phyloP scores from a whole-genome alignment of 2,797 vertebrate species.

The Pogoniulus pusillus region DNA sequence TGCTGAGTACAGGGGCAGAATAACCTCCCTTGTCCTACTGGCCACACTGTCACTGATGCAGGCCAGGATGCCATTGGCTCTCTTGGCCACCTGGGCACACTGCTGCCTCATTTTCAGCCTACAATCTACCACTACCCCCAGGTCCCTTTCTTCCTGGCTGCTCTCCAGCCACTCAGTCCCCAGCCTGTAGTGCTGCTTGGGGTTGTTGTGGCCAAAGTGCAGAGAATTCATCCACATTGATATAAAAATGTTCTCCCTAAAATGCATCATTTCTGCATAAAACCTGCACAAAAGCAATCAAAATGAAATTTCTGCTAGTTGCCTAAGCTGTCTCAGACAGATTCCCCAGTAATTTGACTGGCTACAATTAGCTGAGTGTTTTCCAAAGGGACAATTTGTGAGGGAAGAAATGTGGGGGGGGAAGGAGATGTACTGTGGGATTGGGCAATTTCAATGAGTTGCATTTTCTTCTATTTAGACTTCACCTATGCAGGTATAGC shows the following conservation, averaged over 20 bases:
- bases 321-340: neutral
- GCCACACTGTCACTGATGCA: no score
- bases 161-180: no score
- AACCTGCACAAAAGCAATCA: slow-evolving; percentile 4
- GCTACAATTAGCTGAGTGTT: neutral
- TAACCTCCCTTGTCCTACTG: no score
- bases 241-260: neutral
- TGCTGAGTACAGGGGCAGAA: no score
- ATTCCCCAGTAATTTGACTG: neutral
- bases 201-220: no score
- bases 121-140: no score
- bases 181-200: no score
- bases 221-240: neutral
- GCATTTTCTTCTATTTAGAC: neutral
- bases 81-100: no score
- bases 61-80: no score
- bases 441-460: neutral
- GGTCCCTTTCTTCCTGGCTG: no score
- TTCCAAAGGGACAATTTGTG: neutral
- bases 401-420: accelerated
- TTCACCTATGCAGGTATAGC: neutral
- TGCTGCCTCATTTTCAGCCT: no score
- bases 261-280: neutral
- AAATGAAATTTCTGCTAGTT: slow-evolving; percentile 21
- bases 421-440: neutral